Evolutionary conservation across 2,797 vertebrate genomes (phyloP).

Genomic region (Luscinia megarhynchos): DNA sequence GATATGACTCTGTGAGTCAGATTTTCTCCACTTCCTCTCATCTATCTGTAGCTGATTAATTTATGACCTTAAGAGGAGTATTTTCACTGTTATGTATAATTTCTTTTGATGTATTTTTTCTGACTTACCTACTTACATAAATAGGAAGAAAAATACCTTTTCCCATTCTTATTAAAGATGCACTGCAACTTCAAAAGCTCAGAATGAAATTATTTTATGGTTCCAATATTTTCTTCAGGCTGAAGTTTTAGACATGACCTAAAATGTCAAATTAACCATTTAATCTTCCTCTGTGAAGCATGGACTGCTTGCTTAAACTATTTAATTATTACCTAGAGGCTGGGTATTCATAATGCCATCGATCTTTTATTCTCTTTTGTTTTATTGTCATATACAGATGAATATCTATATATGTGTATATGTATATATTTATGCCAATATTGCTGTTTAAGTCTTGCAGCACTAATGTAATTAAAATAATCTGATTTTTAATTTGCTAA

Average conservation of each 20-base stretch:
- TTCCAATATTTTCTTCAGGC: slow-evolving; percentile 6
- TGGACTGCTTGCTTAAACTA: background rate
- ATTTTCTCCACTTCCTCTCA: background rate
- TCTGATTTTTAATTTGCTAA: background rate
- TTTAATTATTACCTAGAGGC: background rate
- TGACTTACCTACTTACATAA: slow-evolving; percentile 20
- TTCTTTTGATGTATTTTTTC: slow-evolving; percentile 53
- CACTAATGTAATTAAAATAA: background rate
- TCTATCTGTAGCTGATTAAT: slow-evolving; percentile 23
- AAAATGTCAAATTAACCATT: slow-evolving; percentile 31
- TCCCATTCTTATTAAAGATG: slow-evolving; percentile 22
- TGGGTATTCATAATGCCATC: background rate
- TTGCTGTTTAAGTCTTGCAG: background rate
- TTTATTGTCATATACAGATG: background rate
- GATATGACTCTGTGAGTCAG: background rate
- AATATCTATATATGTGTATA: no score
- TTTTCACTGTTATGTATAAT: background rate
- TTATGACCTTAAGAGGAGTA: slow-evolving; percentile 31
- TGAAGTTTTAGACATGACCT: slow-evolving; percentile 8
- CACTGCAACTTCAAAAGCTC: background rate
- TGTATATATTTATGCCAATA: background rate
- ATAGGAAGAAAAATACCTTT: background rate
- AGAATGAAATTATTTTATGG: slow-evolving; percentile 3
- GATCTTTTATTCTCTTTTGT: background rate
- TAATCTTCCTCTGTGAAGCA: slow-evolving; percentile 6